Percentiles rank a stretch among this genome's conserved stretches.
These are phyloP conservation scores for Gryllus longicercus DNA, from an alignment of 2,888 invertebrate genomes.

Conservation along the genomic window DNA sequence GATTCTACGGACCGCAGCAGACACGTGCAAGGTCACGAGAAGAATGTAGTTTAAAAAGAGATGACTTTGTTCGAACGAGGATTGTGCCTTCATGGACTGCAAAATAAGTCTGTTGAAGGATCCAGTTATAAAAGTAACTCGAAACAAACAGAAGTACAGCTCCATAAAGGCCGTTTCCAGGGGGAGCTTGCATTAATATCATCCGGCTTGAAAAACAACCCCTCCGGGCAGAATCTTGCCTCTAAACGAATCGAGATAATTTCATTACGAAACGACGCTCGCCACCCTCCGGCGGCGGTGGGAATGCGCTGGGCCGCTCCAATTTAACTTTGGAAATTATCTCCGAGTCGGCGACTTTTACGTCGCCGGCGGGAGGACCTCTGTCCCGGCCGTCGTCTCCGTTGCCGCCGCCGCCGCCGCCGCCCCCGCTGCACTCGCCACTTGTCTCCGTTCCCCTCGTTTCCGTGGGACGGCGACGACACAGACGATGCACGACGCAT, in stretches of 20 bases:
- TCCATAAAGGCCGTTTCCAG: neutral
- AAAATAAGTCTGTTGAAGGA: constrained; percentile 17
- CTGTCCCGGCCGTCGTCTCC: neutral
- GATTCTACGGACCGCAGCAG: too few species aligned
- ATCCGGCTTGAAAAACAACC: neutral
- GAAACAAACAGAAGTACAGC: neutral
- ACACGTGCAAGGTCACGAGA: too few species aligned
- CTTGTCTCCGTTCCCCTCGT: too few species aligned
- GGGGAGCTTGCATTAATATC: neutral
- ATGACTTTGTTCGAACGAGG: neutral
- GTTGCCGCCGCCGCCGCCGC: neutral
- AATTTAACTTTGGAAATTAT: constrained; percentile 17
- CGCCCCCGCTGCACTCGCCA: neutral
- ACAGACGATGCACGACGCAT: too few species aligned
- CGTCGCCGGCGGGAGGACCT: neutral
- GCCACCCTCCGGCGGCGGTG: neutral
- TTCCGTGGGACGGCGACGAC: too few species aligned
- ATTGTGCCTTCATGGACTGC: neutral
- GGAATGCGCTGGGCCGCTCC: neutral
- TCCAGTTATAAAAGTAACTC: neutral
- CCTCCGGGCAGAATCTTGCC: constrained; percentile 17
- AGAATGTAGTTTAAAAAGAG: neutral
- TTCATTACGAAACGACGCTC: neutral
- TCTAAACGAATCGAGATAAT: constrained; percentile 10
- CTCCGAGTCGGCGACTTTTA: neutral